These are phyloP conservation scores for Piscicola geometra DNA, from an alignment of 2,888 invertebrate genomes.

Conservation along the genomic window DNA sequence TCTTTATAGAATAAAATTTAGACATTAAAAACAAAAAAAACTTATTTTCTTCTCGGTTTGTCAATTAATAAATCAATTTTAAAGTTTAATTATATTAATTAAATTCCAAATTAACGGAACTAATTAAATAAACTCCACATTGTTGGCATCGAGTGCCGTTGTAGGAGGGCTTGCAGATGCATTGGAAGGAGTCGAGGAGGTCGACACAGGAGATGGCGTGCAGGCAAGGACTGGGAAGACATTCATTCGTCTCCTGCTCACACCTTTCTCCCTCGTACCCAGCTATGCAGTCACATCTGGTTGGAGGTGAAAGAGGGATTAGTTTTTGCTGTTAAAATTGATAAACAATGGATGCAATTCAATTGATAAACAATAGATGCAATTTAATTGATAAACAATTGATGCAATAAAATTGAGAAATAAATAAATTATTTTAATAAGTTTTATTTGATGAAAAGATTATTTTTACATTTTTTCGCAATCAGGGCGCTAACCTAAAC, in stretches of 20 bases:
- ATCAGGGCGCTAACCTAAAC: background rate
- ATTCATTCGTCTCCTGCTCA: conserved; percentile 54
- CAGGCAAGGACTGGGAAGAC: conserved; percentile 86
- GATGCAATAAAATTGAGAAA: background rate
- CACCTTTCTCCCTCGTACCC: conserved; percentile 57
- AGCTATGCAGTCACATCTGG: conserved; percentile 36
- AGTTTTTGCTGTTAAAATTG: no score
- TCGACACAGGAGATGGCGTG: conserved; percentile 63
- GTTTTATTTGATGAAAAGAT: background rate
- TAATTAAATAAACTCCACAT: no score
- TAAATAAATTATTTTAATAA: background rate
- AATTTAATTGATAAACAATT: conserved; percentile 43
- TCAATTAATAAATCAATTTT: no score
- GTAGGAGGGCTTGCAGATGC: conserved; percentile 1
- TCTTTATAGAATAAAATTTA: background rate
- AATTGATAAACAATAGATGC: no score
- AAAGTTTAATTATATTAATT: no score
- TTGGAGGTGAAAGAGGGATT: no score
- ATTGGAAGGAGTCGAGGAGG: conserved; percentile 41
- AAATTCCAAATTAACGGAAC: background rate
- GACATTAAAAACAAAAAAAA: background rate
- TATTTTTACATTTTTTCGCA: no score
- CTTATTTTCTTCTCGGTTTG: background rate
- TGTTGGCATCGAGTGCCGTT: background rate
- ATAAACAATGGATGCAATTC: no score